These are phyloP conservation scores for Agrochola circellaris DNA, from an alignment of 2,888 invertebrate species.

Conservation along the genomic window DNA sequence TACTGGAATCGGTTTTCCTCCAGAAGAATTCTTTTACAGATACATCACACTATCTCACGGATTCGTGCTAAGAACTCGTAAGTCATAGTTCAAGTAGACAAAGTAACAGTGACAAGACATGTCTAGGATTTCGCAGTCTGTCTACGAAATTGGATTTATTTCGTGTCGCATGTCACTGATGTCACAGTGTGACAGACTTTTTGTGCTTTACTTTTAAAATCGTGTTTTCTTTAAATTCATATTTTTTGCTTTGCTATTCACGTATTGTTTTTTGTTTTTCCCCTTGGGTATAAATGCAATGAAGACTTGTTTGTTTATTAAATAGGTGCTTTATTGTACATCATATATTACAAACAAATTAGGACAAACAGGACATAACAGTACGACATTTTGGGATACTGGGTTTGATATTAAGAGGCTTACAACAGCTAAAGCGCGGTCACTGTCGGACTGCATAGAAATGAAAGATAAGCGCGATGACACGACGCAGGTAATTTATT, in stretches of 20 bases:
- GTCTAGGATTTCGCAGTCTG: not conserved
- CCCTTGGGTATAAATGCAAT: not conserved
- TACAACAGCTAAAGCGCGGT: no score
- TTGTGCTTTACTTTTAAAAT: not conserved
- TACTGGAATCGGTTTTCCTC: slow-evolving; percentile 80
- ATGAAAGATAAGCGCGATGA: no score
- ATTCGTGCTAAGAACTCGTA: slow-evolving; percentile 84
- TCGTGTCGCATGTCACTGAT: not conserved
- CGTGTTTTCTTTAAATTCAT: not conserved
- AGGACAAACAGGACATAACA: no score
- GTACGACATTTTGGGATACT: no score
- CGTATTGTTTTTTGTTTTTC: no score
- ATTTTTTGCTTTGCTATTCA: no score
- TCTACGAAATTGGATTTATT: slow-evolving; percentile 12
- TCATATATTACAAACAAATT: not conserved
- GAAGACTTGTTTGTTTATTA: not conserved
- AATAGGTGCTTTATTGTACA: not conserved
- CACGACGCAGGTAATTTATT: no score
- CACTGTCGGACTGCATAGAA: no score
- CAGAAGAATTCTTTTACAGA: slow-evolving; percentile 76
- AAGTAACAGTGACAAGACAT: not conserved
- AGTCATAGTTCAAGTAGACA: slow-evolving; percentile 66
- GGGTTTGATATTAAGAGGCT: no score
- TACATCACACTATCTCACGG: slow-evolving; percentile 80
- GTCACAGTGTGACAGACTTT: not conserved